Evolutionary conservation across 2,888 invertebrate genomes (phyloP), one percentile per base, ranked within the genome.

Genomic region (Philopedon plagiatum): DNA sequence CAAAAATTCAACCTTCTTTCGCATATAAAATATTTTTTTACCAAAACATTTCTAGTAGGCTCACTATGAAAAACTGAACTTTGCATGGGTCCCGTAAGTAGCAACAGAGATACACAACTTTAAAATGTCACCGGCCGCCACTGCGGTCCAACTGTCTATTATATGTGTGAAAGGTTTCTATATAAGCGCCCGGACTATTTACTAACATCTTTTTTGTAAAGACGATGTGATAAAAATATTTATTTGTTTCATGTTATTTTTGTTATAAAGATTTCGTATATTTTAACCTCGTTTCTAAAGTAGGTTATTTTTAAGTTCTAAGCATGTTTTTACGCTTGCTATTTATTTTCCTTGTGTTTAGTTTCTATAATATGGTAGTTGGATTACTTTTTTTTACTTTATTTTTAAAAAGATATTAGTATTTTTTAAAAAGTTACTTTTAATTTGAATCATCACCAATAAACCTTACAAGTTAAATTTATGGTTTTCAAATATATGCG

Each of bases 241-340:
- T 76, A 76, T 76, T n/a, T 67, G 57, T 74, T 62, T 70, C 62
- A 71, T 72, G 71, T 68, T 71, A 76, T 70, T 69, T 74, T 69
- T 67, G 70, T 75, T 73, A 67, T 70, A 68, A 74, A 63, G 60
- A 69, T 69, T 75, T 62, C 62, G 32, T 46, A 62, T 32, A 46
- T 62, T 62, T 62, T 62, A 62, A 62, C 62, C 18, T 44, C 44
- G 62, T 62, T 62, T 62, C 29, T 57, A 37, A 19, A 39, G 57
- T 21, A 37, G 13, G 21, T 37, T 29, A 13, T 32, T 60, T 44
- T 15, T 41, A 60, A 23, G 23, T 37, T 41, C 15, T 39, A 60
- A 26, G 29, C 11, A 60, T 21, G 19, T 41, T 60, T 60, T 60
- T 60, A 46, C 19, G 62, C 49, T 62, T 62, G 34, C 49, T 62